Percentiles rank a stretch among this genome's conserved stretches.
These are phyloP conservation scores for Nannoperca australis DNA, from an alignment of 2,797 vertebrate genomes.

Conservation along the genomic window DNA sequence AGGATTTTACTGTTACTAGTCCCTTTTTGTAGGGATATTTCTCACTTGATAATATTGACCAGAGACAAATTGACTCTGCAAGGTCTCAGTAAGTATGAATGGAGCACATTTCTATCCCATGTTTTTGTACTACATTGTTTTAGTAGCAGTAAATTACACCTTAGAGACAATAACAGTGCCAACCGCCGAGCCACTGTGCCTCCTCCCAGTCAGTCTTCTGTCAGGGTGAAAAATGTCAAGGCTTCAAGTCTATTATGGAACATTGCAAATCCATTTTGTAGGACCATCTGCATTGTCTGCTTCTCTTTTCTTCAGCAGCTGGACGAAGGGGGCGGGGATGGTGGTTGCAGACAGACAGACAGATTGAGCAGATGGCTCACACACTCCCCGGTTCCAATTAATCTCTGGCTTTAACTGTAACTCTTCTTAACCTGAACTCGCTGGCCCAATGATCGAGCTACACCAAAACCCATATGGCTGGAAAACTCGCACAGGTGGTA, in stretches of 20 bases:
- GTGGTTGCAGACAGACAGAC: conserved; percentile 40
- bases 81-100: background rate
- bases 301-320: conserved; percentile 34
- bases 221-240: conserved; percentile 39
- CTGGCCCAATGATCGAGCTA: conserved; percentile 89
- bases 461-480: conserved; percentile 93
- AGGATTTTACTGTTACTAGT: background rate
- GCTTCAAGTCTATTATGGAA: conserved; percentile 51
- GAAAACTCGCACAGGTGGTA: conserved; percentile 76
- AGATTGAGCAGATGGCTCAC: conserved; percentile 70
- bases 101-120: background rate
- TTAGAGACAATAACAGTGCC: background rate
- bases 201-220: conserved; percentile 22
- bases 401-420: conserved; percentile 92
- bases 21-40: background rate
- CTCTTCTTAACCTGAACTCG: conserved; percentile 92
- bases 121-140: background rate
- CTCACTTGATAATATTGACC: background rate
- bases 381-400: conserved; percentile 90
- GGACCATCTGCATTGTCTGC: conserved; percentile 65
- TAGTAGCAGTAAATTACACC: background rate
- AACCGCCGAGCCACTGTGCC: background rate
- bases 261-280: conserved; percentile 43
- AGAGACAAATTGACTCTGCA: background rate
- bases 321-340: conserved; percentile 34